Percentiles rank a stretch among this genome's conserved stretches.
Conservation (phyloP, 2,113 vertebrate species). For the Sinocyclocheilus maitianheensis region DNA sequence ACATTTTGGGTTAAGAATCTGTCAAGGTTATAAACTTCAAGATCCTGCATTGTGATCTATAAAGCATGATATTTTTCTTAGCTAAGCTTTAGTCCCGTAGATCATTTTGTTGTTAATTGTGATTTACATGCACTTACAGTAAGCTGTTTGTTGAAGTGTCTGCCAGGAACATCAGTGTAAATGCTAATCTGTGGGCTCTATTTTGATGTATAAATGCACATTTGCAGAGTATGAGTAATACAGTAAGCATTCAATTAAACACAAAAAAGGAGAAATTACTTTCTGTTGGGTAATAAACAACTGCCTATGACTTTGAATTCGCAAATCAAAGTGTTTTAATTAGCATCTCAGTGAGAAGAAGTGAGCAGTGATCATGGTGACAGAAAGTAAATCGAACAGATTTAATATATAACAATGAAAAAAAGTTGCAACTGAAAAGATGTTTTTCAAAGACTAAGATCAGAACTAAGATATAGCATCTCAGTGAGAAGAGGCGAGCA, state of each 20-base stretch:
- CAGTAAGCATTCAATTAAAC: neutral
- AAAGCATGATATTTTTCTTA: neutral
- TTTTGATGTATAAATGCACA: neutral
- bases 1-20: slow-evolving; percentile 21
- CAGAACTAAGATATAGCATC: neutral
- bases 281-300: neutral
- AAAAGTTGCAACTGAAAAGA: neutral
- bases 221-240: neutral
- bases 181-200: neutral
- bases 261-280: neutral
- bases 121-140: slow-evolving; percentile 2
- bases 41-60: slow-evolving; percentile 14
- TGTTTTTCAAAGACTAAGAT: neutral
- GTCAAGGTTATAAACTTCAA: slow-evolving; percentile 8
- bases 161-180: neutral
- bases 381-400: neutral
- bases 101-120: neutral
- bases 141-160: neutral
- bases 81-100: neutral
- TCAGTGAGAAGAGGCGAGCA: neutral
- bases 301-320: neutral
- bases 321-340: neutral
- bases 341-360: neutral
- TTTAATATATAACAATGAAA: neutral
- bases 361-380: neutral